phyloP scores from a whole-genome alignment of 2,113 vertebrate species.

The Callocephalon fimbriatum region DNA sequence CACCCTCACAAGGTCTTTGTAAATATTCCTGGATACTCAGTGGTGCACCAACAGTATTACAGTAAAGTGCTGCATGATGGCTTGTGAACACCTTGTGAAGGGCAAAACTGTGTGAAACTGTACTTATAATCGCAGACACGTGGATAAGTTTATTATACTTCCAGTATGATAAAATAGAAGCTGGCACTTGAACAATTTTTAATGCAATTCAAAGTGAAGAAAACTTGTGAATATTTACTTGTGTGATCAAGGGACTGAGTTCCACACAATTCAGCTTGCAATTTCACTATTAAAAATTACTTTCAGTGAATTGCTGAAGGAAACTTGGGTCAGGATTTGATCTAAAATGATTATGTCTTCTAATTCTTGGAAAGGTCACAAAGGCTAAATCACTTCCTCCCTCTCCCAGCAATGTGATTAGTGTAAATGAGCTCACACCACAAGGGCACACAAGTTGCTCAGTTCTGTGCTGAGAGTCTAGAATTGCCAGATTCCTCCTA shows the following conservation, averaged over 20 bases:
- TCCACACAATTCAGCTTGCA: not conserved
- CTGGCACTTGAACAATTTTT: not conserved
- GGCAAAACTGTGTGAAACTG: not conserved
- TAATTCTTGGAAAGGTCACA: not conserved
- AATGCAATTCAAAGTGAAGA: not conserved
- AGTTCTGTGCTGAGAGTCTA: not conserved
- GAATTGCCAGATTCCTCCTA: not conserved
- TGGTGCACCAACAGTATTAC: too few relatives aligned
- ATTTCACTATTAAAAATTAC: not conserved
- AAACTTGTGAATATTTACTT: not conserved
- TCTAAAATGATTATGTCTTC: not conserved
- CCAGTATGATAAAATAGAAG: not conserved
- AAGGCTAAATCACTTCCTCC: not conserved
- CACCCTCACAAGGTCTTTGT: not conserved
- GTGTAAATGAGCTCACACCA: not conserved
- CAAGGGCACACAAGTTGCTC: not conserved
- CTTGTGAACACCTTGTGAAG: not conserved
- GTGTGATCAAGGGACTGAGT: not conserved
- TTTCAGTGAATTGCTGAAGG: not conserved
- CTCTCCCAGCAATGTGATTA: accelerated
- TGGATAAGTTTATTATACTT: not conserved
- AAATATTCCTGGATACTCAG: not conserved
- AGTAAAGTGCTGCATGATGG: not conserved
- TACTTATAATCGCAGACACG: not conserved
- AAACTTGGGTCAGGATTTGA: not conserved